Conservation (phyloP, 2,888 invertebrate genomes). For the Acanthoscelides obtectus region DNA sequence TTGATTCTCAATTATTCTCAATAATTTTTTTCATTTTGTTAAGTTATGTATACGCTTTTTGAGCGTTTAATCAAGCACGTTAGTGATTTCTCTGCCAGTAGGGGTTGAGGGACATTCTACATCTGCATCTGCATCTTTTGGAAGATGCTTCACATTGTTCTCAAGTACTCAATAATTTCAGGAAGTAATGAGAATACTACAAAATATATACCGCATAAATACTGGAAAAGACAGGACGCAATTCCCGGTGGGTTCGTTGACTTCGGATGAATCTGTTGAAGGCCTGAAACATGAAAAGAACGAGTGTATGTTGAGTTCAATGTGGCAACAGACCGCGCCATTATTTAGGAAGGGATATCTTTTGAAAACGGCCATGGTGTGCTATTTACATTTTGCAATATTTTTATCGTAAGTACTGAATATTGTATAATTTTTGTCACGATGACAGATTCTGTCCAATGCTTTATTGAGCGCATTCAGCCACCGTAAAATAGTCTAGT, state of each 20-base stretch:
- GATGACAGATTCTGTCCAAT: no score
- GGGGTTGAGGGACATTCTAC: no score
- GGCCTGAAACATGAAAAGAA: slow-evolving; percentile 19
- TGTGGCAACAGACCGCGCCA: slow-evolving; percentile 45
- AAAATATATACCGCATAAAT: slow-evolving; percentile 40
- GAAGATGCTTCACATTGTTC: no score
- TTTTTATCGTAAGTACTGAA: slow-evolving; percentile 41
- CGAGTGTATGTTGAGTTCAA: slow-evolving; percentile 30
- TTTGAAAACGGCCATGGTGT: slow-evolving; percentile 42
- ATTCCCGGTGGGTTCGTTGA: slow-evolving; percentile 37
- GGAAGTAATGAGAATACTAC: slow-evolving; percentile 27
- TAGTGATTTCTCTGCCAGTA: no score
- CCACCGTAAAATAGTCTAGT: no score
- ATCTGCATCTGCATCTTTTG: no score
- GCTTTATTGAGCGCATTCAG: no score
- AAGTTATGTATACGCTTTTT: no score
- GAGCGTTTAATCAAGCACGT: no score
- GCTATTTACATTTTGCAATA: slow-evolving; percentile 44
- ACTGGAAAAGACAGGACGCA: slow-evolving; percentile 34
- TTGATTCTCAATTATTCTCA: no score
- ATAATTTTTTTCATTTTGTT: no score
- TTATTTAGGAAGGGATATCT: slow-evolving; percentile 38
- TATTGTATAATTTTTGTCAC: no score
- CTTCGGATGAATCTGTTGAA: slow-evolving; percentile 22
- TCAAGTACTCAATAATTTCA: background rate